Evolutionary conservation across 2,797 vertebrate genomes (phyloP).

Genomic region (Falco columbarius): DNA sequence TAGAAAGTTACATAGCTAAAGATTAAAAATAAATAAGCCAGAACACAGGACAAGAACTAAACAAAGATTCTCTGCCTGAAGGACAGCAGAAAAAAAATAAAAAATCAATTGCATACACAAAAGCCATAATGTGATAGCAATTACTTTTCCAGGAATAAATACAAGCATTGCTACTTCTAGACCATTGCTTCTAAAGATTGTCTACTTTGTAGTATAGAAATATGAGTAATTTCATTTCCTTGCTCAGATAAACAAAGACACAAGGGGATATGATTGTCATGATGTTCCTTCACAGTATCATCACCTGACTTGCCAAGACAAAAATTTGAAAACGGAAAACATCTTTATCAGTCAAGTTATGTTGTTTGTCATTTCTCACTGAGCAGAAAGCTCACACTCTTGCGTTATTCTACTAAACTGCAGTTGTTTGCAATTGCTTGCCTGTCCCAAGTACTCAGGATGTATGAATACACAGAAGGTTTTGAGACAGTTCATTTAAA

Average conservation of each 20-base stretch:
- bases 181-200: background rate
- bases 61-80: background rate
- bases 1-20: rapidly evolving
- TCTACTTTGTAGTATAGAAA: background rate
- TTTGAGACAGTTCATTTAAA: background rate
- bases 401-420: background rate
- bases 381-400: background rate
- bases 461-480: background rate
- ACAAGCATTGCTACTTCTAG: background rate
- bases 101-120: background rate
- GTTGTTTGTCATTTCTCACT: background rate
- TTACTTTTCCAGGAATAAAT: background rate
- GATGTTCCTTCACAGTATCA: background rate
- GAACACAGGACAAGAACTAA: background rate
- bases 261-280: background rate
- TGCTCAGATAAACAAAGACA: background rate
- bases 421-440: background rate
- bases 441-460: background rate
- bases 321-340: background rate
- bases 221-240: background rate
- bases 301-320: background rate
- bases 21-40: background rate
- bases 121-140: background rate
- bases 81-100: background rate
- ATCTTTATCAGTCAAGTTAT: background rate